These are phyloP conservation scores for Notiomystis cincta DNA, from an alignment of 2,113 vertebrate genomes.

Conservation along the genomic window DNA sequence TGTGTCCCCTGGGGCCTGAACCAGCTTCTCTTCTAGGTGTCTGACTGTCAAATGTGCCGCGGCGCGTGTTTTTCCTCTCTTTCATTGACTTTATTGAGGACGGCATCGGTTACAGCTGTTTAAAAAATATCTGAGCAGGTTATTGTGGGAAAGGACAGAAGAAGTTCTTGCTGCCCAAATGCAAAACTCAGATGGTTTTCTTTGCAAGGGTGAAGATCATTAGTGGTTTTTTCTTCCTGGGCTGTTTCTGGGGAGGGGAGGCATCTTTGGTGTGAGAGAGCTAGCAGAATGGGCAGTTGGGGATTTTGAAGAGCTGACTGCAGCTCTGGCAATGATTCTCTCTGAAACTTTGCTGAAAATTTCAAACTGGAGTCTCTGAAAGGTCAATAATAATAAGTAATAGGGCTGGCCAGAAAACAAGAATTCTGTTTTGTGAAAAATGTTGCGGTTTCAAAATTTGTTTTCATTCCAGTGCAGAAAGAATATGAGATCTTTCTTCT, in stretches of 20 bases:
- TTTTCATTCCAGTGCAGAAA: conserved; percentile 54
- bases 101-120: background rate
- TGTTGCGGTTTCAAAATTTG: conserved; percentile 44
- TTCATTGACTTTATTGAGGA: conserved; percentile 10
- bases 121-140: conserved; percentile 41
- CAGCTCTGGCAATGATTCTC: conserved; percentile 12
- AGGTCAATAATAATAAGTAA: conserved; percentile 56
- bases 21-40: conserved; percentile 18
- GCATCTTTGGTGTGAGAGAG: background rate
- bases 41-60: background rate
- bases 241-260: background rate
- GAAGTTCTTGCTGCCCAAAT: background rate
- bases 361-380: conserved; percentile 47
- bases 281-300: background rate
- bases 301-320: conserved; percentile 11
- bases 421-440: conserved; percentile 60
- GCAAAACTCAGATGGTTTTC: conserved; percentile 21
- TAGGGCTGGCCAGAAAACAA: conserved; percentile 42
- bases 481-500: conserved; percentile 20
- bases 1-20: background rate
- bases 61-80: background rate
- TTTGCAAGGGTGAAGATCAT: conserved; percentile 7
- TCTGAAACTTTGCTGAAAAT: conserved; percentile 15
- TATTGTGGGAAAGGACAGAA: conserved; percentile 31
- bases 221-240: conserved; percentile 27